phyloP scores from a whole-genome alignment of 2,888 invertebrate genomes.

The Agrypnus murinus region DNA sequence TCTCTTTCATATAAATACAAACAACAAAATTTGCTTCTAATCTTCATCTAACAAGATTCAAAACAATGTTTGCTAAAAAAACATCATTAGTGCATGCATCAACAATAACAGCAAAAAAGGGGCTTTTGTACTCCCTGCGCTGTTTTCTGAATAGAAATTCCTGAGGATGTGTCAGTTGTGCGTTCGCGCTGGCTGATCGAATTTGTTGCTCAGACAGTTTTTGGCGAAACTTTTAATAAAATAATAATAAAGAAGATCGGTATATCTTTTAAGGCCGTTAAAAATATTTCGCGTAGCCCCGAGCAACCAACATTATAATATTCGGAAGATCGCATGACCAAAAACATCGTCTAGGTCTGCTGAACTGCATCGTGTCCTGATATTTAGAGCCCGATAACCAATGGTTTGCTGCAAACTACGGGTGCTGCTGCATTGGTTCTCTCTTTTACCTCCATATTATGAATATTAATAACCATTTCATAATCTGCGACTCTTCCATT shows the following conservation, averaged over 20 bases:
- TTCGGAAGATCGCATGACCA: conserved; percentile 54
- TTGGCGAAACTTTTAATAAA: conserved; percentile 19
- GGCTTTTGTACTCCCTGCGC: background rate
- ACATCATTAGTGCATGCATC: background rate
- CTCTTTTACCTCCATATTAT: conserved; percentile 42
- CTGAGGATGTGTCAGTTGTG: conserved; percentile 16
- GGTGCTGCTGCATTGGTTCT: conserved; percentile 30
- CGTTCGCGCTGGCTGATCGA: background rate
- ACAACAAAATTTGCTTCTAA: too few species aligned
- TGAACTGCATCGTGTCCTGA: conserved; percentile 47
- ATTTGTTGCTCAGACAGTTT: conserved; percentile 17
- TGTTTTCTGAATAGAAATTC: conserved; percentile 13
- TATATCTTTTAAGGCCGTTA: conserved; percentile 36
- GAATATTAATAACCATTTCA: conserved; percentile 48
- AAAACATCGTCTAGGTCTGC: conserved; percentile 50
- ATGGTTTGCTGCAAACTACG: conserved; percentile 44
- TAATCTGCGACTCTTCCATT: conserved; percentile 13
- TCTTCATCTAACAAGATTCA: too few species aligned
- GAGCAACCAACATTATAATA: conserved; percentile 52
- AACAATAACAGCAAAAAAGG: too few species aligned
- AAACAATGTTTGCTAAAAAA: conserved; percentile 9
- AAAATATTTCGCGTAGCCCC: conserved; percentile 50
- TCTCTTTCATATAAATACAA: too few species aligned
- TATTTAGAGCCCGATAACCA: conserved; percentile 51
- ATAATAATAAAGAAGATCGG: conserved; percentile 35